These are phyloP conservation scores for Plagodis pulveraria DNA, from an alignment of 2,888 invertebrate genomes.

Conservation along the genomic window DNA sequence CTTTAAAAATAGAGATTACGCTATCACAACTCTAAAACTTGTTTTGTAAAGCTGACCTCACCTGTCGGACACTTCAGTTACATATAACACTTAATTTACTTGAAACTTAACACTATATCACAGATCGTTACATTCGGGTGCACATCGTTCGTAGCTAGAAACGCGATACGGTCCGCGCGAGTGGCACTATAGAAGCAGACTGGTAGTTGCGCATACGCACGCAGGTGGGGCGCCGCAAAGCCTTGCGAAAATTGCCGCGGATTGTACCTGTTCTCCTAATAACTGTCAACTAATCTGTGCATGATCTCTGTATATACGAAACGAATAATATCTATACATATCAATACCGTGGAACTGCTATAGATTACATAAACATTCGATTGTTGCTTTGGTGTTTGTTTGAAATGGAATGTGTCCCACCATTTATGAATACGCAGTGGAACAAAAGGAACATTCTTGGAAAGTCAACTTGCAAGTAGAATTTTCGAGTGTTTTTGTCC, in stretches of 20 bases:
- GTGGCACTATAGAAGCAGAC: constrained; percentile 63
- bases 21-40: constrained; percentile 13
- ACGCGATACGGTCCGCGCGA: constrained; percentile 61
- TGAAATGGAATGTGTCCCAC: constrained; percentile 9
- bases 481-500: too few relatives aligned
- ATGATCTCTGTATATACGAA: constrained; percentile 14
- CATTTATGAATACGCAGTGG: constrained; percentile 1
- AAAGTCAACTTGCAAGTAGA: constrained; percentile 3
- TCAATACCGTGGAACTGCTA: constrained; percentile 23
- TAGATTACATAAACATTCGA: constrained; percentile 19
- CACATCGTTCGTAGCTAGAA: constrained; percentile 59
- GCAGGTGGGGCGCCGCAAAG: constrained; percentile 73
- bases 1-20: constrained; percentile 57
- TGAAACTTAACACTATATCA: constrained; percentile 81
- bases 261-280: constrained; percentile 32
- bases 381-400: constrained; percentile 20
- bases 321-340: constrained; percentile 7
- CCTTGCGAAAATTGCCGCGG: constrained; percentile 76
- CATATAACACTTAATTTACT: constrained; percentile 57
- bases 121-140: constrained; percentile 73
- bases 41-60: constrained; percentile 45
- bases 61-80: constrained; percentile 53
- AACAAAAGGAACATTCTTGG: constrained; percentile 18
- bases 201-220: constrained; percentile 68
- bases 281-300: constrained; percentile 19